phyloP scores from a whole-genome alignment of 2,888 invertebrate species.

The Watsonalla cultraria region DNA sequence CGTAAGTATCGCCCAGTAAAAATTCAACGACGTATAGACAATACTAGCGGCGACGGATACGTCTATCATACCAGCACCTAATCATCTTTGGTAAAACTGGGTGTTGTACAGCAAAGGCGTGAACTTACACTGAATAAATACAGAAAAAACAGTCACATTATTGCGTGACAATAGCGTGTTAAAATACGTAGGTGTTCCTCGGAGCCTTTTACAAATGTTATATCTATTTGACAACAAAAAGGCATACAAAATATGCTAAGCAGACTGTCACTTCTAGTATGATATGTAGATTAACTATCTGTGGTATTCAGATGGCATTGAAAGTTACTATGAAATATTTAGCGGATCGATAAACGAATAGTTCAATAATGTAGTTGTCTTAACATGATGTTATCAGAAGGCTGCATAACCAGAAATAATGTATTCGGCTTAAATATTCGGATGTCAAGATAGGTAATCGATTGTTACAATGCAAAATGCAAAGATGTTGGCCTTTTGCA shows the following conservation, averaged over 20 bases:
- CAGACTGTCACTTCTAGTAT: neutral
- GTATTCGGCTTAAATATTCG: neutral
- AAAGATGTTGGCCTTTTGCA: neutral
- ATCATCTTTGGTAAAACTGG: no score
- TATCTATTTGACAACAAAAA: neutral
- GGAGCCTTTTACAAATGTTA: no score
- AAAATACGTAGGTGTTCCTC: no score
- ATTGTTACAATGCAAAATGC: neutral
- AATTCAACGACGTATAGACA: no score
- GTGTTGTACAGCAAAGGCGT: no score
- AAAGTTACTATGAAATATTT: neutral
- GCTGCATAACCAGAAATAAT: neutral
- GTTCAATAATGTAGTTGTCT: neutral
- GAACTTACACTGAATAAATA: no score
- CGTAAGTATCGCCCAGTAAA: no score
- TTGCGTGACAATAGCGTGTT: no score
- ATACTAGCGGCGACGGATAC: no score
- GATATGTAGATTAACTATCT: conserved; percentile 2
- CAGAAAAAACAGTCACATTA: no score
- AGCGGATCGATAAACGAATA: neutral
- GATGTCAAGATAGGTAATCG: neutral
- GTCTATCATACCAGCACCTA: no score
- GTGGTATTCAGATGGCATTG: neutral
- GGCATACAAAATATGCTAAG: neutral
- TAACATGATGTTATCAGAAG: neutral